phyloP scores from a whole-genome alignment of 1,140 invertebrate genomes.

The Batillaria attramentaria region DNA sequence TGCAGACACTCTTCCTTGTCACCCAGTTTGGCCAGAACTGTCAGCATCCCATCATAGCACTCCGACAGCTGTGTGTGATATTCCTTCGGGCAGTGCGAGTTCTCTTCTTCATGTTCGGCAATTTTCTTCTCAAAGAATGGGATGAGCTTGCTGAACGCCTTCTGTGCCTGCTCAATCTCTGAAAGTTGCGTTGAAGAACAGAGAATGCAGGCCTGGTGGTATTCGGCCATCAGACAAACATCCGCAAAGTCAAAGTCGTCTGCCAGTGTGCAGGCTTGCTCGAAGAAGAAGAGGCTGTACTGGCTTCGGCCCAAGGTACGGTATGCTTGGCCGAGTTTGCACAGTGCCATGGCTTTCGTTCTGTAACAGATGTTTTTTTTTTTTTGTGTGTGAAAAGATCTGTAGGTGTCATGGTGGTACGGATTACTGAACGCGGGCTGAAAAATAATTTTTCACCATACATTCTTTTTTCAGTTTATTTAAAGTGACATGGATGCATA shows the following conservation, averaged over 20 bases:
- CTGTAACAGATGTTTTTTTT: too few species aligned
- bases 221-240: constrained; percentile 61
- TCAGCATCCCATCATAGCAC: constrained; percentile 66
- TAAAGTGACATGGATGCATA: too few species aligned
- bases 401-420: too few species aligned
- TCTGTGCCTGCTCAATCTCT: constrained; percentile 61
- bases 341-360: constrained; percentile 52
- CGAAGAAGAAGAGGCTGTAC: constrained; percentile 62
- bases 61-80: constrained; percentile 58
- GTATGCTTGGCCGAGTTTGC: constrained; percentile 63
- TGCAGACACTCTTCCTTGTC: constrained; percentile 63
- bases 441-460: too few species aligned
- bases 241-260: constrained; percentile 56
- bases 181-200: constrained; percentile 60
- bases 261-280: constrained; percentile 55
- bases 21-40: constrained; percentile 59
- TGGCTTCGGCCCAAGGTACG: constrained; percentile 52
- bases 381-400: too few species aligned
- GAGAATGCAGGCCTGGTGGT: constrained; percentile 60
- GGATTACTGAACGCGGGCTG: too few species aligned
- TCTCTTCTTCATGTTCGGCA: constrained; percentile 57
- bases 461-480: too few species aligned
- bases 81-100: constrained; percentile 59
- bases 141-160: constrained; percentile 63
- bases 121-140: constrained; percentile 63